phyloP scores from a whole-genome alignment of 2,113 vertebrate genomes.

The Psephotus haematonotus region DNA sequence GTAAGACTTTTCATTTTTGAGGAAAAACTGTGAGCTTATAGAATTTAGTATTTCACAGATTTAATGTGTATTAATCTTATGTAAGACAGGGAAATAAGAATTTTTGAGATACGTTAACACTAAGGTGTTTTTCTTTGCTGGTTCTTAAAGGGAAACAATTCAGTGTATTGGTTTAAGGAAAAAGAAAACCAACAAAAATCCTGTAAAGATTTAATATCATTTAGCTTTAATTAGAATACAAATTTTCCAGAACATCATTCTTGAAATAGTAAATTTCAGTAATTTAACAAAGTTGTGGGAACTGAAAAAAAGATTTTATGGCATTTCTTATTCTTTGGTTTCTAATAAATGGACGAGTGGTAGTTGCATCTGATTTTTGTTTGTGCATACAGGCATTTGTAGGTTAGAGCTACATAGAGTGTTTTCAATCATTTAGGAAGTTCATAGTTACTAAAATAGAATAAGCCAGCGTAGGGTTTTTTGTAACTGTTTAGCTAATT shows the following conservation, averaged over 20 bases:
- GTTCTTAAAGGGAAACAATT: not conserved
- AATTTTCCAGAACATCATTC: not conserved
- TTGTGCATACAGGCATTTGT: not conserved
- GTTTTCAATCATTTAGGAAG: not conserved
- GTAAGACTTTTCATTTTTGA: not conserved
- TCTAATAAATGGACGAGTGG: not conserved
- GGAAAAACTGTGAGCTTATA: not conserved
- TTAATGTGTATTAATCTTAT: not conserved
- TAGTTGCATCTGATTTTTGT: not conserved
- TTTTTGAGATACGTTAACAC: not conserved
- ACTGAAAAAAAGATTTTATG: not conserved
- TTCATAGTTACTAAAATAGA: slow-evolving; percentile 28
- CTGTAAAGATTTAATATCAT: not conserved
- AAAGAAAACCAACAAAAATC: not conserved
- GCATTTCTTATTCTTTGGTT: not conserved
- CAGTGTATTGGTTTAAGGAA: not conserved
- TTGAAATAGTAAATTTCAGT: not conserved
- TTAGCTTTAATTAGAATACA: not conserved
- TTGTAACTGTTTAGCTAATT: slow-evolving; percentile 37
- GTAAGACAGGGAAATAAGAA: not conserved
- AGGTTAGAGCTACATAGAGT: not conserved
- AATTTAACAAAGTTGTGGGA: not conserved
- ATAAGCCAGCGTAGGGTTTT: not conserved
- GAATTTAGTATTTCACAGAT: not conserved
- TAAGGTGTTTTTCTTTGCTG: not conserved